Base-by-base conservation (phyloP, 2,888 invertebrate genomes). In the Eupithecia inturbata region DNA sequence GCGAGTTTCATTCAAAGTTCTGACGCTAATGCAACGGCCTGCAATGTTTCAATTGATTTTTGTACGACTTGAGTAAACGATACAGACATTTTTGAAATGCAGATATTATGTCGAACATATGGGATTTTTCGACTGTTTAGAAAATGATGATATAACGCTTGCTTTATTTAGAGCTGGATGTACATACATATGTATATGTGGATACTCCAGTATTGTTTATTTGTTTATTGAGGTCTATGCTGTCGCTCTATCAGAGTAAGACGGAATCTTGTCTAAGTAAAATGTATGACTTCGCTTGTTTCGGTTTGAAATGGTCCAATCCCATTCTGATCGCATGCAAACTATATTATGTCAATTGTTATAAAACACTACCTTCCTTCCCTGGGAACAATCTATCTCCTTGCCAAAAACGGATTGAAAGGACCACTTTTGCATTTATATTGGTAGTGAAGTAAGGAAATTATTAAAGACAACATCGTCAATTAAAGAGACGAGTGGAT, bases 1-100 rank as follows among this genome's bases (percentile, higher is more conserved):
- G 79, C 82, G 82, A 80, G 85, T 80, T 83, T 81, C 84, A 81
- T 82, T 82, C 80, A 82, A 84, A 86, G 82, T 84, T 81, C 73
- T 75, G 77, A 81, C 78, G 82, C 82, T 84, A 89, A 87, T 84
- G 86, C 85, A 85, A 82, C 81, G 68, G 70, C 74, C 74, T 77
- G 72, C 75, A 78, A 79, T 73, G 78, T 81, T 83, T 82, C 80
- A 79, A 79, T 80, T 78, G 77, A 73, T 76, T 76, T 73, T 71
- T 69, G 66, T 26, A 69, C 67, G 72, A 70, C 67, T 67, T 64
- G 70, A 36, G 70, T 64, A 70, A 72, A 67, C 77, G 76, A 74
- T 71, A 36, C 63, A n/a, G 63, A 57, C 12, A n/a, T 19, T 64
- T 36, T 64, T n/a, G 63, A 64, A 33, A 36, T 64, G 12, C 10